Conservation (phyloP, 2,113 vertebrate genomes). For the Hystrix cristata region DNA sequence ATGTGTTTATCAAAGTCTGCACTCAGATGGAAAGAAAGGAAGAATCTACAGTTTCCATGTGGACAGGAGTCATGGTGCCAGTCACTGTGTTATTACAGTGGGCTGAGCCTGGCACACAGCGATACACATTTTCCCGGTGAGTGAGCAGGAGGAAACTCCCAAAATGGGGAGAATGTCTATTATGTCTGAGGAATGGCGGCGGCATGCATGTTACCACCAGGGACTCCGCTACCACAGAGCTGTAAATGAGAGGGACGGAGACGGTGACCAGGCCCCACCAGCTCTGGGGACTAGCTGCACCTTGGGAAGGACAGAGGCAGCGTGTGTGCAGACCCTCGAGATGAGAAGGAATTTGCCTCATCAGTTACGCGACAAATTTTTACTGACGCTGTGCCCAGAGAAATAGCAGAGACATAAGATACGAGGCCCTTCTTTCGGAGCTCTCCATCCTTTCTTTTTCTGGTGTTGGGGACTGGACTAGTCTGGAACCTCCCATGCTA, state of each 20-base stretch:
- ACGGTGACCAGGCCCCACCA: neutral
- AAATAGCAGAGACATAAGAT: neutral
- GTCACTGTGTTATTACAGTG: neutral
- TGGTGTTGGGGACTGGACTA: neutral
- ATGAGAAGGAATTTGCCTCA: neutral
- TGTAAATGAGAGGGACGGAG: neutral
- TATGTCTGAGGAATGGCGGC: neutral
- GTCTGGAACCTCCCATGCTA: neutral
- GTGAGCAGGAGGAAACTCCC: neutral
- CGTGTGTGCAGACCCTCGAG: neutral
- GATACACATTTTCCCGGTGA: neutral
- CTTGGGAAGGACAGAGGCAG: neutral
- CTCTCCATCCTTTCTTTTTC: neutral
- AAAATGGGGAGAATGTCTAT: neutral
- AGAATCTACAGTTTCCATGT: neutral
- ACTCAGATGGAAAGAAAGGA: neutral
- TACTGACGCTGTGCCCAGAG: neutral
- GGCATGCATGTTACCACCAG: neutral
- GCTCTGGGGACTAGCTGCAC: neutral
- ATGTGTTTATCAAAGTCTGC: neutral
- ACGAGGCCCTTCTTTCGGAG: neutral
- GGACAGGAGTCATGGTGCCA: neutral
- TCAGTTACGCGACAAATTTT: neutral
- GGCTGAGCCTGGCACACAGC: neutral
- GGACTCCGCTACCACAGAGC: neutral